Conservation (phyloP, 2,113 vertebrate species). For the Tetraodon nigroviridis region DNA sequence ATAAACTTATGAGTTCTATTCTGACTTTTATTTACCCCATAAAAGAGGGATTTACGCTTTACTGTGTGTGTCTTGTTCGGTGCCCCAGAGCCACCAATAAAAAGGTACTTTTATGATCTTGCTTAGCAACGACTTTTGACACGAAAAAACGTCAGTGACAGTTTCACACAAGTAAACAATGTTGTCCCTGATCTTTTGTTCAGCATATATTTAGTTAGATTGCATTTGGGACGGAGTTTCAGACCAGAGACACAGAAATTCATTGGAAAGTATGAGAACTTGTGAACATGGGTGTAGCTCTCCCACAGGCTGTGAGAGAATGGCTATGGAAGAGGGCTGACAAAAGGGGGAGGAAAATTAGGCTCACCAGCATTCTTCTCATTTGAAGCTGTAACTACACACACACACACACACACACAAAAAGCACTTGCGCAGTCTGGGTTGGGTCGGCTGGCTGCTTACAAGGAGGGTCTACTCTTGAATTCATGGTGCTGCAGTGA, state of each 20-base stretch:
- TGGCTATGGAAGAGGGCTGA: conserved; percentile 73
- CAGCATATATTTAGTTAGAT: background rate
- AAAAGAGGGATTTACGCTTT: conserved; percentile 43
- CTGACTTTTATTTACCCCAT: conserved; percentile 52
- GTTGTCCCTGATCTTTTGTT: background rate
- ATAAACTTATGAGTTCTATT: conserved; percentile 54
- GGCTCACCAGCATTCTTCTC: conserved; percentile 78
- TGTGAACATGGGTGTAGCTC: conserved; percentile 70
- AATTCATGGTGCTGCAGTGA: conserved; percentile 73
- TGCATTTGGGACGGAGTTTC: background rate
- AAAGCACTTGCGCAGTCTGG: conserved; percentile 66
- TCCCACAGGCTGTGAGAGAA: conserved; percentile 66
- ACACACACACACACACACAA: too few relatives aligned
- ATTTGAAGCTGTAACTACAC: conserved; percentile 76
- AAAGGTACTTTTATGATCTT: conserved; percentile 59
- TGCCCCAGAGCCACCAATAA: conserved; percentile 60
- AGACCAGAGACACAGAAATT: conserved; percentile 12
- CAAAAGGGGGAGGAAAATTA: conserved; percentile 78
- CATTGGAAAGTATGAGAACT: conserved; percentile 45
- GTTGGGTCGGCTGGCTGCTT: conserved; percentile 74
- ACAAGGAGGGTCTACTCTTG: conserved; percentile 69
- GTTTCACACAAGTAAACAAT: conserved; percentile 16
- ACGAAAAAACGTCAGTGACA: conserved; percentile 2
- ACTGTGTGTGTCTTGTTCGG: conserved; percentile 28
- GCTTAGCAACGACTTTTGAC: conserved; percentile 44